A percentile compares a stretch with the other conserved stretches of the same genome.
Conservation (phyloP, 2,797 vertebrate genomes). For the Phoebastria nigripes region DNA sequence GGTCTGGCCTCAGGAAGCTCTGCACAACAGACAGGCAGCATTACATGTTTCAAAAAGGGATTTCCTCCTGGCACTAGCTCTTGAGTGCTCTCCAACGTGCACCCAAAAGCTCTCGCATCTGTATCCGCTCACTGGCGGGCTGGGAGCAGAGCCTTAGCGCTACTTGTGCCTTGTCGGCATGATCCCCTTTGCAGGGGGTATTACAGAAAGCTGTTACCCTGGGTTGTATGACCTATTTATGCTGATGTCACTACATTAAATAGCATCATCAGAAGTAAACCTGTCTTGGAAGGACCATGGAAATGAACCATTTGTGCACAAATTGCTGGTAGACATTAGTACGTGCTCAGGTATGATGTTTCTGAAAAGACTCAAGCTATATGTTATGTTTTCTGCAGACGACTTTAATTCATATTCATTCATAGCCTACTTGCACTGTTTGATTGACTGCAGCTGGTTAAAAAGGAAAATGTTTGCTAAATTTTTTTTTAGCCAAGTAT, state of each 20-base stretch:
- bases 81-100: rapidly evolving
- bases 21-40: neutral
- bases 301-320: neutral
- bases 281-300: neutral
- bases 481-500: neutral
- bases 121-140: neutral
- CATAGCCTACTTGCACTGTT: neutral
- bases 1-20: neutral
- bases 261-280: neutral
- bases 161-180: rapidly evolving
- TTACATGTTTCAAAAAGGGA: neutral
- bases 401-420: neutral
- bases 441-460: slow-evolving; percentile 18
- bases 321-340: neutral
- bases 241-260: neutral
- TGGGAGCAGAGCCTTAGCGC: neutral
- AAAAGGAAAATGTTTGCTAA: slow-evolving; percentile 9
- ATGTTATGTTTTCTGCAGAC: neutral
- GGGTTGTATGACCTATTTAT: neutral
- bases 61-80: neutral
- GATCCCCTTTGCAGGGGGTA: neutral
- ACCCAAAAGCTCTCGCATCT: neutral
- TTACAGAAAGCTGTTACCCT: neutral
- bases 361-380: neutral
- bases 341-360: neutral